Evolutionary conservation across 2,113 vertebrate genomes (phyloP).

Genomic region (Sander vitreus): DNA sequence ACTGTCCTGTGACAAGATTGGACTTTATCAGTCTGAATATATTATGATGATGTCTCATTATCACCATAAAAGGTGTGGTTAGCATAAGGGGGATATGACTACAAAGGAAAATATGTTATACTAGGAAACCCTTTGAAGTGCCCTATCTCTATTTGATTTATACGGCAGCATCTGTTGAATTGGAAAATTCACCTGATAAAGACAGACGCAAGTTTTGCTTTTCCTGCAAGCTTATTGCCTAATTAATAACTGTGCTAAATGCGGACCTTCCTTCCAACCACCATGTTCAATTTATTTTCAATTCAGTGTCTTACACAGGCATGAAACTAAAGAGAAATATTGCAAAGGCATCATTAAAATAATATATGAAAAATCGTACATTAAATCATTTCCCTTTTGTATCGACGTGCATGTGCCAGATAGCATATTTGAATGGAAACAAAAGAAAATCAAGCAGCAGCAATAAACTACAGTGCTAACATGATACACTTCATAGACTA

Average conservation of each 20-base stretch:
- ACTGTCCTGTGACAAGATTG: slow-evolving; percentile 9
- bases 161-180: background rate
- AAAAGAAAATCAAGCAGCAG: too few species aligned
- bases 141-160: background rate
- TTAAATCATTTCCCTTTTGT: background rate
- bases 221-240: slow-evolving; percentile 7
- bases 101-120: slow-evolving; percentile 10
- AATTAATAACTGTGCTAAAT: slow-evolving; percentile 19
- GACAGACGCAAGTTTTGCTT: background rate
- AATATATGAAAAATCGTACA: background rate
- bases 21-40: slow-evolving; percentile 12
- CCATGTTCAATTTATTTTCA: slow-evolving; percentile 25
- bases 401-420: too few species aligned
- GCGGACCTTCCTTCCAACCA: background rate
- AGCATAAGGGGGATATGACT: background rate
- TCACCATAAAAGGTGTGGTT: slow-evolving; percentile 9
- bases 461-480: too few species aligned
- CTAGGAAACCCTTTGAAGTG: slow-evolving; percentile 14
- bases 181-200: background rate
- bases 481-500: too few species aligned
- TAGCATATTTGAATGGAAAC: too few species aligned
- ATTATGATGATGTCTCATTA: slow-evolving; percentile 25
- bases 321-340: slow-evolving; percentile 12
- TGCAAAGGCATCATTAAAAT: background rate
- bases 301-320: background rate